These are phyloP conservation scores for Chrysodeixis includens DNA, from an alignment of 2,888 invertebrate genomes.

Conservation along the genomic window DNA sequence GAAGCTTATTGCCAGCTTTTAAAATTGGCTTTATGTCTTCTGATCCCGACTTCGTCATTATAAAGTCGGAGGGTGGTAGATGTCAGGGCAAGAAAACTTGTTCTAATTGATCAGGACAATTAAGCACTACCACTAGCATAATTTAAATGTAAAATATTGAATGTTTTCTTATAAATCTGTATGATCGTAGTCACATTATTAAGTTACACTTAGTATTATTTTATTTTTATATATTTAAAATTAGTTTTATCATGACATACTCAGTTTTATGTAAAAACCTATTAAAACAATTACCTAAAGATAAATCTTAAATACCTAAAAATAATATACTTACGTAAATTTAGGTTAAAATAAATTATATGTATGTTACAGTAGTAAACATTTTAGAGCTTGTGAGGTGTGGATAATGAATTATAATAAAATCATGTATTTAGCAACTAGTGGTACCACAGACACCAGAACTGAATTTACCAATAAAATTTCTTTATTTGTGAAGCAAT, in stretches of 20 bases:
- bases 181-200: conserved; percentile 49
- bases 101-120: not conserved
- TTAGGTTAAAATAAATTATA: conserved; percentile 42
- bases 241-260: conserved; percentile 50
- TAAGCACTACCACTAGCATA: not conserved
- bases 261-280: conserved; percentile 43
- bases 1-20: not conserved
- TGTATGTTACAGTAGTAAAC: conserved; percentile 51
- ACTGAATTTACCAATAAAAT: conserved; percentile 45
- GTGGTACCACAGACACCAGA: conserved; percentile 35
- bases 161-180: conserved; percentile 54
- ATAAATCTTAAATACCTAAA: conserved; percentile 37
- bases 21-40: not conserved
- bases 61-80: not conserved
- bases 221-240: conserved; percentile 44
- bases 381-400: conserved; percentile 49
- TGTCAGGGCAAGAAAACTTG: not conserved
- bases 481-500: conserved; percentile 41
- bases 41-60: not conserved
- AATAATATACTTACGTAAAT: conserved; percentile 38
- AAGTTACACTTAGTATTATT: conserved; percentile 54
- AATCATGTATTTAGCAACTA: conserved; percentile 51
- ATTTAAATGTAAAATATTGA: conserved; percentile 42
- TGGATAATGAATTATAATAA: conserved; percentile 54
- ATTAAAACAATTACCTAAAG: conserved; percentile 41